phyloP scores from a whole-genome alignment of 2,113 vertebrate species.

The Carassius auratus region DNA sequence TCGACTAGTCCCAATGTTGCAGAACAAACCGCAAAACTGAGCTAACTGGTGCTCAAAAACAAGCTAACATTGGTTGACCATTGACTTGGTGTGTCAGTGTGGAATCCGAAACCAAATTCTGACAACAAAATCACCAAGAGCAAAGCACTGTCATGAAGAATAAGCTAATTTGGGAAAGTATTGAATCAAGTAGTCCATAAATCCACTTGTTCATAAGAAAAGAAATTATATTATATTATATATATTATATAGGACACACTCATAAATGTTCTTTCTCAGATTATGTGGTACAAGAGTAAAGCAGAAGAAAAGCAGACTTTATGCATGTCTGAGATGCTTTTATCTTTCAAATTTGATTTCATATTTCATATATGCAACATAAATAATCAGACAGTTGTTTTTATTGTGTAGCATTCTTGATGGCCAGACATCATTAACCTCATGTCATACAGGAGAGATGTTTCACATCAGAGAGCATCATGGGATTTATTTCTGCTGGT shows the following conservation, averaged over 20 bases:
- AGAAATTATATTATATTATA: neutral
- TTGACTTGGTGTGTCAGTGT: neutral
- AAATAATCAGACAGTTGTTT: slow-evolving; percentile 18
- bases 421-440: neutral
- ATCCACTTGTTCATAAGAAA: neutral
- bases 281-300: neutral
- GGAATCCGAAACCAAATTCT: neutral
- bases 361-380: neutral
- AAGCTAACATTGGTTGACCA: neutral
- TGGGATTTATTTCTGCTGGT: neutral
- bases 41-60: neutral
- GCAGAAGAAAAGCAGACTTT: neutral
- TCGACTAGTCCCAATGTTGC: neutral
- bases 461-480: slow-evolving; percentile 20
- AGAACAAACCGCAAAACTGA: neutral
- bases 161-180: neutral
- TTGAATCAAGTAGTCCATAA: neutral
- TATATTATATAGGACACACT: neutral
- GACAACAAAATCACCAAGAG: neutral
- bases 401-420: neutral
- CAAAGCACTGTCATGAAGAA: neutral
- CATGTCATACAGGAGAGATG: neutral
- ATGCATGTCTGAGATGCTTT: slow-evolving; percentile 2
- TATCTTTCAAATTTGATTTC: neutral
- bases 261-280: neutral